Conservation (phyloP, 2,113 vertebrate species). For the Corythaixoides concolor region DNA sequence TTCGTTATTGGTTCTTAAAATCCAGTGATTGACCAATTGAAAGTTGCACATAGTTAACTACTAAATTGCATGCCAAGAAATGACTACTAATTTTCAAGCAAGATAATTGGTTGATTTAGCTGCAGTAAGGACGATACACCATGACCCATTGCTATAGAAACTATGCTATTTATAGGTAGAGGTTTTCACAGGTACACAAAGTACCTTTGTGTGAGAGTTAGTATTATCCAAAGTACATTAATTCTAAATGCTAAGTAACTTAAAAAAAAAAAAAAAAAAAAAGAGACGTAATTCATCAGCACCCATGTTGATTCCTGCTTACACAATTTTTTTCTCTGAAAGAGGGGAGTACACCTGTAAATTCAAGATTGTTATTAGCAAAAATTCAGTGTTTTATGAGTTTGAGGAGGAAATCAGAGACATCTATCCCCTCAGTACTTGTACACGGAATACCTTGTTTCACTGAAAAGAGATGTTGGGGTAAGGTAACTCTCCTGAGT, state of each 20-base stretch:
- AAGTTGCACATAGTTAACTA: not conserved
- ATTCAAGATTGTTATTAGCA: not conserved
- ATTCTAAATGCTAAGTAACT: not conserved
- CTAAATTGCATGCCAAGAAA: not conserved
- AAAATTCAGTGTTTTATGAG: not conserved
- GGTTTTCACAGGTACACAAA: not conserved
- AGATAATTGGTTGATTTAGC: not conserved
- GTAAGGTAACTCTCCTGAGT: not conserved
- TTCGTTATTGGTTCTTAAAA: not conserved
- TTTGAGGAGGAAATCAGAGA: not conserved
- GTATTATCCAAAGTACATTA: not conserved
- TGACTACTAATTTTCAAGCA: not conserved
- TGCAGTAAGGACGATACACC: not conserved
- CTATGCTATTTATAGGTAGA: not conserved
- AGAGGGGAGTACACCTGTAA: not conserved
- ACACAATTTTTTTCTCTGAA: not conserved
- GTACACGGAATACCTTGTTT: not conserved
- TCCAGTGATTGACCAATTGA: not conserved
- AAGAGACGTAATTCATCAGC: not conserved
- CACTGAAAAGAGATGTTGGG: not conserved
- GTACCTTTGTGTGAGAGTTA: not conserved
- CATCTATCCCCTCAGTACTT: not conserved
- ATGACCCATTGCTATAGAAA: not conserved
- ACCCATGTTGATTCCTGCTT: not conserved
- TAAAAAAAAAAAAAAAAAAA: not conserved